These are phyloP conservation scores for Nothocercus julius DNA, from an alignment of 2,113 vertebrate genomes.

Conservation along the genomic window DNA sequence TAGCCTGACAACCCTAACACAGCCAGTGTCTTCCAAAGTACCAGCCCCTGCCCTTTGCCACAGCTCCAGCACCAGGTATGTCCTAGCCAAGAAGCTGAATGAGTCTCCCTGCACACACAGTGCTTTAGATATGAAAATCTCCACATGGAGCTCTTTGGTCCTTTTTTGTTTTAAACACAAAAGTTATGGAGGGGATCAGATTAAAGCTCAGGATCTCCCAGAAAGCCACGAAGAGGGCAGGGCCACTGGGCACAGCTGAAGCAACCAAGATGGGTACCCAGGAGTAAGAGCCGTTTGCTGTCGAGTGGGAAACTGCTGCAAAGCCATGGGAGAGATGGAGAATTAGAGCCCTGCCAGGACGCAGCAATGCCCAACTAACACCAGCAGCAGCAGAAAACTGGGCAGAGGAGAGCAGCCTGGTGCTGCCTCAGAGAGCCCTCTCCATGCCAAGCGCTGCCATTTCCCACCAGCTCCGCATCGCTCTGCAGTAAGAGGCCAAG, in stretches of 20 bases:
- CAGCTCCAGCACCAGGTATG: not conserved
- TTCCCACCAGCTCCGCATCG: not conserved
- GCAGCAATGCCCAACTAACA: not conserved
- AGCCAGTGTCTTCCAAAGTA: not conserved
- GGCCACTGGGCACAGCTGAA: not conserved
- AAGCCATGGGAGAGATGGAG: not conserved
- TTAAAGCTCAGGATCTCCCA: not conserved
- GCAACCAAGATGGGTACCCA: not conserved
- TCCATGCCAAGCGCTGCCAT: not conserved
- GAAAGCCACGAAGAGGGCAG: not conserved
- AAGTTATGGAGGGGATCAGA: not conserved
- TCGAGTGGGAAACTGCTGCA: not conserved
- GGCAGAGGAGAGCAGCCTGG: not conserved
- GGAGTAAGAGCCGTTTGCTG: not conserved
- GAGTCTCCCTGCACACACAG: not conserved
- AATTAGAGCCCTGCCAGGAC: not conserved
- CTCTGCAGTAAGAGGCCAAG: not conserved
- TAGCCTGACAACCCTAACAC: not conserved
- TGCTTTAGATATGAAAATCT: not conserved
- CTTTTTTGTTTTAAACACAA: not conserved
- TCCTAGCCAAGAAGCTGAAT: not conserved
- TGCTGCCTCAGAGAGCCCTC: not conserved
- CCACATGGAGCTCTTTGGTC: accelerated
- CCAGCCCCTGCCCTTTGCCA: not conserved
- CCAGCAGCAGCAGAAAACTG: not conserved